Base-by-base conservation (phyloP, 2,797 vertebrate species). In the Gymnocypris eckloni region DNA sequence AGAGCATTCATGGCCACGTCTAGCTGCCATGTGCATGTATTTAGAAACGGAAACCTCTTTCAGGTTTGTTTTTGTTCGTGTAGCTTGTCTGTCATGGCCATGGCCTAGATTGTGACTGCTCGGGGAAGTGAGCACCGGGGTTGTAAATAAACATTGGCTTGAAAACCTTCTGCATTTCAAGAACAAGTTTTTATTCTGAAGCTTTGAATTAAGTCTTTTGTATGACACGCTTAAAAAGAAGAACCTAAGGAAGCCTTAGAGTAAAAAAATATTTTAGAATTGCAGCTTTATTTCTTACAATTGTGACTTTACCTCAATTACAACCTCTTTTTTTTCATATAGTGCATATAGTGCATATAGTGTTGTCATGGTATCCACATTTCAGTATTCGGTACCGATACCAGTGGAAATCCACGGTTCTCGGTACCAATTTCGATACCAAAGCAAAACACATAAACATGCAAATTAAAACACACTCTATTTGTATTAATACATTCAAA, bases 31-130 rank as follows among this genome's bases (percentile, higher is more conserved):
- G 37, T 85, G 83, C 41, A 82, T 79, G 50, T 69, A 82, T 77
- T 77, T 37, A 77, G 59, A 70, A 85, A 81, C 37, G 52, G 73
- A 85, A 84, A 64, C 64, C 41, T 82, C 72, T 81, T 87, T 56
- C 25, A 59, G 71, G 71, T 75, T 81, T 72, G 79, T 84, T 85
- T 81, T 76, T 82, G 86, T 78, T 61, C 43, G 1, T 81, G 82
- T 72, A 20, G 71, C 75, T 85, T 77, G 82, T 76, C 67, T 78
- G 83, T 87, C 83, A 78, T 72, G 71, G 76, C 72, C 50, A 61
- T 85, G 28, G 79, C 43, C 59, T 41, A 79, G 37, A 87, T 50
- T 52, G 64, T 33, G 67, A 67, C 71, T 81, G 71, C 41, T 61
- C 8, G 8, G 79, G 33, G 79, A 87, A 85, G 66, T 66, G 54